These are phyloP conservation scores for Tympanoctomys barrerae DNA, from an alignment of 2,797 vertebrate genomes.

Conservation along the genomic window DNA sequence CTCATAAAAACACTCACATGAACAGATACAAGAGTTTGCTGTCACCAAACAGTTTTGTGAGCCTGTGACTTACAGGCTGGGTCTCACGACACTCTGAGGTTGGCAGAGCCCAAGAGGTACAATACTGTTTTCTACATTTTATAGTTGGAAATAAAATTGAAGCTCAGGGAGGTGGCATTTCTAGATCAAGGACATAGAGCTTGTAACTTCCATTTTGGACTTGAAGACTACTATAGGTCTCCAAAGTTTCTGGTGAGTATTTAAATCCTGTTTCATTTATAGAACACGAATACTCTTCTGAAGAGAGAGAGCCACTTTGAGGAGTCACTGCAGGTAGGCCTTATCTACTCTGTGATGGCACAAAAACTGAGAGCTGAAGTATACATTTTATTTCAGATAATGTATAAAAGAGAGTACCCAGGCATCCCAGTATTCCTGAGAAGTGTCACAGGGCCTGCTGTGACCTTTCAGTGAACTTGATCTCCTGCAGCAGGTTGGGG, in stretches of 20 bases:
- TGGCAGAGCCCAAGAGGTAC: neutral
- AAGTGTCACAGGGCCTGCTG: slow-evolving; percentile 69
- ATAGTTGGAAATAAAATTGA: slow-evolving; percentile 45
- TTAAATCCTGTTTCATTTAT: slow-evolving; percentile 9
- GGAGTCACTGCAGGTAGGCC: neutral
- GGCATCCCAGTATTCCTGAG: slow-evolving; percentile 64
- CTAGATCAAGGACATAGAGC: neutral
- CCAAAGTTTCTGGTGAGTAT: slow-evolving; percentile 12
- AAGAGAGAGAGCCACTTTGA: neutral
- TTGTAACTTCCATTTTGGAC: neutral
- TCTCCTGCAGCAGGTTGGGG: slow-evolving; percentile 88
- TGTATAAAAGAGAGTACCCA: slow-evolving; percentile 29
- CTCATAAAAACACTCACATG: neutral
- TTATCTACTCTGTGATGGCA: slow-evolving; percentile 55
- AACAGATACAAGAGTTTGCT: neutral
- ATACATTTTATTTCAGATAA: slow-evolving; percentile 69
- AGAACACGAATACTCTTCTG: neutral
- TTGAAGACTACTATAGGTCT: neutral
- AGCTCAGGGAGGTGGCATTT: neutral
- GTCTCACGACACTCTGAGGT: neutral
- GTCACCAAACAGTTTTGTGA: neutral
- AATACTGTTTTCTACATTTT: slow-evolving; percentile 17
- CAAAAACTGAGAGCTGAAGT: neutral
- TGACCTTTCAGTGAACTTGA: slow-evolving; percentile 90
- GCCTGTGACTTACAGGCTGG: neutral